Evolutionary conservation across 35 echinoderm and acorn worm genomes (phyloP).

Genomic region (Diadema setosum): DNA sequence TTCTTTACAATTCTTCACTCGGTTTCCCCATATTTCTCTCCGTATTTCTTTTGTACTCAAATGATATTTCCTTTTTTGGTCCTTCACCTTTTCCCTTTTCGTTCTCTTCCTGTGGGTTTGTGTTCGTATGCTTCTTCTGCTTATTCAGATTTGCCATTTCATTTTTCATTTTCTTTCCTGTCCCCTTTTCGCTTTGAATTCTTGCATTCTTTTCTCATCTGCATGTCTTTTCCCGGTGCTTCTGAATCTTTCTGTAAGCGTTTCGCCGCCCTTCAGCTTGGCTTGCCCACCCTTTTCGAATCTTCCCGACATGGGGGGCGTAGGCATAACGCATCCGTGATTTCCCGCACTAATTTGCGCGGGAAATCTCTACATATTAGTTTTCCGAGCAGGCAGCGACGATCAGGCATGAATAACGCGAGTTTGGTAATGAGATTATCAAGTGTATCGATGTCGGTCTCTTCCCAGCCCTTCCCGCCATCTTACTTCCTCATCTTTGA

Average conservation of each 20-base stretch:
- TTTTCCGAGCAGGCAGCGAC: not conserved
- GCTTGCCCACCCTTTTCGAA: not conserved
- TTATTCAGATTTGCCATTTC: not conserved
- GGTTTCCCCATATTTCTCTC: not conserved
- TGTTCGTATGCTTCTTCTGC: not conserved
- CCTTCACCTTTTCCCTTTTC: not conserved
- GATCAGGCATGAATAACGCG: not conserved
- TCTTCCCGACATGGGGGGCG: not conserved
- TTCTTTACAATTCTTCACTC: too few species aligned
- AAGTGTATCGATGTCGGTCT: not conserved
- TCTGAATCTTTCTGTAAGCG: not conserved
- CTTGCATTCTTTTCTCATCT: not conserved
- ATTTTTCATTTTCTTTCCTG: not conserved
- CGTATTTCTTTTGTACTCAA: not conserved
- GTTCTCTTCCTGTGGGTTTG: not conserved
- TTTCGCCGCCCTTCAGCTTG: too few species aligned
- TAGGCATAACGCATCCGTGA: not conserved
- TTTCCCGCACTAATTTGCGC: too few species aligned
- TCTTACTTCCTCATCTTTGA: not conserved
- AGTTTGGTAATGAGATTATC: not conserved
- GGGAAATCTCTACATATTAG: too few species aligned
- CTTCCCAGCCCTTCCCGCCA: too few species aligned
- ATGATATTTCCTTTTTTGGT: not conserved
- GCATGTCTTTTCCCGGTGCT: not conserved
- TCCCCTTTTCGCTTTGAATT: not conserved